Evolutionary conservation across 1,140 invertebrate genomes (phyloP).

Genomic region (Arctopsyche grandis): DNA sequence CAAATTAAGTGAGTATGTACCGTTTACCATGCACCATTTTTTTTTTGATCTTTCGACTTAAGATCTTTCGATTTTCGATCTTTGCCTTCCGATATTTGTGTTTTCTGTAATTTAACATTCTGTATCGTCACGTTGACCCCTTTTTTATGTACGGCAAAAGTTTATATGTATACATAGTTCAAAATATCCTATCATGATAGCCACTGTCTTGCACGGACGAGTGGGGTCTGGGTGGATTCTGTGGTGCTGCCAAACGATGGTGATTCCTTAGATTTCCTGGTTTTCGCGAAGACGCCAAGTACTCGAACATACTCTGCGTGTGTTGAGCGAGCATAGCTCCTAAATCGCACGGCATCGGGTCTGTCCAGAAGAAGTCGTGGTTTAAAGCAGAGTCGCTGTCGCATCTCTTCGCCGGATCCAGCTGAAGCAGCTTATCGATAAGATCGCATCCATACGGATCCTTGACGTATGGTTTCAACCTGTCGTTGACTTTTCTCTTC

Average conservation of each 20-base stretch:
- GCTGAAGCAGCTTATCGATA: slow-evolving; percentile 89
- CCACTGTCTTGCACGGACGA: slow-evolving; percentile 71
- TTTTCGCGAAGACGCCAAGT: slow-evolving; percentile 75
- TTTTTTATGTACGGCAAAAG: too few relatives aligned
- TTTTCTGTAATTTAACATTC: too few relatives aligned
- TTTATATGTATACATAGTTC: slow-evolving; percentile 54
- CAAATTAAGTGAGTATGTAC: too few relatives aligned
- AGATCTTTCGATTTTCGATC: too few relatives aligned
- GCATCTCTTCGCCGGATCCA: slow-evolving; percentile 91
- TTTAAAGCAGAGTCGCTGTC: slow-evolving; percentile 94
- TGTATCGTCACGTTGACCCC: too few relatives aligned
- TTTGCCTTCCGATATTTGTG: too few relatives aligned
- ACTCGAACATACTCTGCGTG: slow-evolving; percentile 96
- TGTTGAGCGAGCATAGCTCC: slow-evolving; percentile 94
- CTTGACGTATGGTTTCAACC: slow-evolving; percentile 91
- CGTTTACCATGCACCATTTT: too few relatives aligned
- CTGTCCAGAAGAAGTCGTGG: slow-evolving; percentile 98
- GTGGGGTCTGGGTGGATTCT: slow-evolving; percentile 65
- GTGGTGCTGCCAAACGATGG: slow-evolving; percentile 69
- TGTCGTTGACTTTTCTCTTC: slow-evolving; percentile 91
- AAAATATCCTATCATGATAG: slow-evolving; percentile 83
- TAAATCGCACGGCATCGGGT: slow-evolving; percentile 93
- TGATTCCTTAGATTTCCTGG: slow-evolving; percentile 76
- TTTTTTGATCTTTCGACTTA: too few relatives aligned
- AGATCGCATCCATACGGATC: slow-evolving; percentile 93